Percentiles rank a stretch among this genome's conserved stretches.
Evolutionary conservation across 1,140 invertebrate species (phyloP).

Genomic region (Acromyrmex charruanus): DNA sequence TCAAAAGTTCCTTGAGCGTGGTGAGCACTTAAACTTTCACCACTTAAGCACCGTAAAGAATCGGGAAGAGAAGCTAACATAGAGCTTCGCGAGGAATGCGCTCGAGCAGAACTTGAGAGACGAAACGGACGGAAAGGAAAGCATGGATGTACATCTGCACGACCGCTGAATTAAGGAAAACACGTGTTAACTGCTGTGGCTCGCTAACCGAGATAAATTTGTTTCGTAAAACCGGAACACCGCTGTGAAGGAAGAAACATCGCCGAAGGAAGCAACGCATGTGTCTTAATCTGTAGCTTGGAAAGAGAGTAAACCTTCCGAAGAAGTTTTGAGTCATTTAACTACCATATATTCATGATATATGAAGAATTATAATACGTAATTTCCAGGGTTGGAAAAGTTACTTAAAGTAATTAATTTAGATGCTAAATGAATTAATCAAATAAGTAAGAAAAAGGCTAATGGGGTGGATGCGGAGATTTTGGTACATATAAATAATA

Average conservation of each 20-base stretch:
- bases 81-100: background rate
- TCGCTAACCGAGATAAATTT: constrained; percentile 29
- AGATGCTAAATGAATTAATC: too few relatives aligned
- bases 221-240: background rate
- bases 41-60: constrained; percentile 37
- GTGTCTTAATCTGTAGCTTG: background rate
- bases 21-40: constrained; percentile 44
- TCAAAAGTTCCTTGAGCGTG: constrained; percentile 64
- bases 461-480: too few relatives aligned
- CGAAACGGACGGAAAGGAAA: background rate
- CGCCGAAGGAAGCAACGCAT: background rate
- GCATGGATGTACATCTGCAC: background rate
- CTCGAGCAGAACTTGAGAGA: background rate
- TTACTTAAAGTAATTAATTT: too few relatives aligned
- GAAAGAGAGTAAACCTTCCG: background rate
- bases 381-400: background rate
- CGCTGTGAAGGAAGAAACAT: background rate
- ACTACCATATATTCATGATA: background rate
- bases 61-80: background rate
- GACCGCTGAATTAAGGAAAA: constrained; percentile 44
- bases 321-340: background rate
- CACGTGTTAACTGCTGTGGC: constrained; percentile 39
- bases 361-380: background rate
- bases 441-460: too few relatives aligned
- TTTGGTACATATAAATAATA: too few relatives aligned